A percentile compares a stretch with the other conserved stretches of the same genome.
Evolutionary conservation across 2,113 vertebrate genomes (phyloP).

Genomic region (Phylloscopus whistleri): DNA sequence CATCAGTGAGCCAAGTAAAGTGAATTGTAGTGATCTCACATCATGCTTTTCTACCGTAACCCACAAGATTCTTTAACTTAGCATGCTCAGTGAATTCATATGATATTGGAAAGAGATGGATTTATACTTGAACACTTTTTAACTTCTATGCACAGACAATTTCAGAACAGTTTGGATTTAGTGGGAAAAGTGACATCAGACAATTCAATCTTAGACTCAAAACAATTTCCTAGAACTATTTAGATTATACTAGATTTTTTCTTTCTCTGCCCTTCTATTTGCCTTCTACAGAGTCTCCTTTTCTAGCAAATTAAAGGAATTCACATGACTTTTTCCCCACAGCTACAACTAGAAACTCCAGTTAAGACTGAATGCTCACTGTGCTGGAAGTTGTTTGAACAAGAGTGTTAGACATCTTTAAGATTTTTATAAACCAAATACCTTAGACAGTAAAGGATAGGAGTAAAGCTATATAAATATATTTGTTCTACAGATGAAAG

Average conservation of each 20-base stretch:
- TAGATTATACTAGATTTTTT: not conserved
- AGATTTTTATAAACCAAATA: constrained; percentile 6
- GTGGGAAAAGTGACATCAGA: not conserved
- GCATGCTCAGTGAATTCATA: not conserved
- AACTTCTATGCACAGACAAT: not conserved
- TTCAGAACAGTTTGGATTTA: not conserved
- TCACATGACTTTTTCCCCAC: not conserved
- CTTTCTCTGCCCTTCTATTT: not conserved
- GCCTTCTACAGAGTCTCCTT: not conserved
- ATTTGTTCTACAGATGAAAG: not conserved
- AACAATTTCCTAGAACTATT: not conserved
- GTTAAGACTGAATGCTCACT: not conserved
- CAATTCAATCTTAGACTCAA: not conserved
- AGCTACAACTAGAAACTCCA: not conserved
- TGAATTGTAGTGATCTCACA: not conserved
- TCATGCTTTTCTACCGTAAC: not conserved
- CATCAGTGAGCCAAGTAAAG: not conserved
- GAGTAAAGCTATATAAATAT: not conserved
- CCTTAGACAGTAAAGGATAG: not conserved
- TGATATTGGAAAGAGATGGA: not conserved
- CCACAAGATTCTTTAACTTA: not conserved
- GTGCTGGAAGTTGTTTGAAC: constrained; percentile 14
- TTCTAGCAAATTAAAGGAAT: not conserved
- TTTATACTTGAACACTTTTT: not conserved
- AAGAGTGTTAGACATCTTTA: not conserved